phyloP scores from a whole-genome alignment of 1,140 invertebrate species.

The Tetraneura akinire region DNA sequence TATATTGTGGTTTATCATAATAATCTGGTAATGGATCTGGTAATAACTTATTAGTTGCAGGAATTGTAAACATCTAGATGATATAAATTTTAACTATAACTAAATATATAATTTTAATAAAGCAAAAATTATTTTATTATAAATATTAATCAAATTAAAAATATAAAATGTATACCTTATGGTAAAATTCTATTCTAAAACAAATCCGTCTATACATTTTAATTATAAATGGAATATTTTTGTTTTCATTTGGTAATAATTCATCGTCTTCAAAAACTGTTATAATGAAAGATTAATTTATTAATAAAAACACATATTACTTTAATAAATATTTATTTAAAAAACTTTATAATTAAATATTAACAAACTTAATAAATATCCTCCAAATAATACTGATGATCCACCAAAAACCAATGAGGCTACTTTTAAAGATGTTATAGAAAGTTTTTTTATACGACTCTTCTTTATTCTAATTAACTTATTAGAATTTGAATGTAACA shows the following conservation, averaged over 20 bases:
- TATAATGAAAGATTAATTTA: background rate
- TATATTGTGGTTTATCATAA: constrained; percentile 95
- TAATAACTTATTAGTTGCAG: constrained; percentile 90
- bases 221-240: constrained; percentile 22
- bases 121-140: background rate
- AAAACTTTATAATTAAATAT: background rate
- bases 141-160: background rate
- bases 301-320: too few species aligned
- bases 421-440: background rate
- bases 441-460: background rate
- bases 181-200: constrained; percentile 42
- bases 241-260: constrained; percentile 25
- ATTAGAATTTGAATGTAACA: background rate
- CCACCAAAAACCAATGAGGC: background rate
- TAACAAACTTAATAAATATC: background rate
- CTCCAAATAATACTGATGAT: constrained; percentile 21
- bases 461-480: background rate
- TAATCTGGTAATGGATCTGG: constrained; percentile 91
- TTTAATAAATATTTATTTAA: background rate
- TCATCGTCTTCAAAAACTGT: constrained; percentile 36
- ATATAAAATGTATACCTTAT: constrained; percentile 7
- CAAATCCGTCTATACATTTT: constrained; percentile 27
- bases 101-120: too few species aligned
- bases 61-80: constrained; percentile 85
- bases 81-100: background rate